Conservation (phyloP, 2,888 invertebrate species). For the Eristalis intricaria region DNA sequence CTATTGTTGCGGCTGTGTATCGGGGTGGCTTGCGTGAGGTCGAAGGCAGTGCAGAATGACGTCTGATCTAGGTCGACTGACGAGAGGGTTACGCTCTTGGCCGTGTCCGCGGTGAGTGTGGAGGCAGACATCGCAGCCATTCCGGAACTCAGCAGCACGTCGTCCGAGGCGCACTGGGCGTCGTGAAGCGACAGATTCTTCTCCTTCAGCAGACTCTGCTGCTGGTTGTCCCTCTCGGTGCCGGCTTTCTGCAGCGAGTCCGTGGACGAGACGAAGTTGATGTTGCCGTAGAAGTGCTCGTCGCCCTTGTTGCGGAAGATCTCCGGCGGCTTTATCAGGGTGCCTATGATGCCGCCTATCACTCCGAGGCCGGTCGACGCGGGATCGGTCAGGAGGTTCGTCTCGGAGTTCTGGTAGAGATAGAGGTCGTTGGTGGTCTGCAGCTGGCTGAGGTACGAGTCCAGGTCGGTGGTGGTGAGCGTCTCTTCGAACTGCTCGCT, state of each 20-base stretch:
- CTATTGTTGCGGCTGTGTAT: slow-evolving; percentile 85
- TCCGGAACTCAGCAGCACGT: slow-evolving; percentile 55
- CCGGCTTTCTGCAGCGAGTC: slow-evolving; percentile 78
- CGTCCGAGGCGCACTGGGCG: slow-evolving; percentile 72
- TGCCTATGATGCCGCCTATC: slow-evolving; percentile 74
- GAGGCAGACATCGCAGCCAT: slow-evolving; percentile 46
- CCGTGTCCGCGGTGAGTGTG: slow-evolving; percentile 58
- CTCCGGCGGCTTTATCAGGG: slow-evolving; percentile 80
- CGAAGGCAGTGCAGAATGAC: slow-evolving; percentile 73
- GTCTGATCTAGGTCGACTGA: slow-evolving; percentile 73
- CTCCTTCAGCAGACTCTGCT: slow-evolving; percentile 72
- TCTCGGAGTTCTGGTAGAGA: slow-evolving; percentile 76
- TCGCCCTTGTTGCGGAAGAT: slow-evolving; percentile 79
- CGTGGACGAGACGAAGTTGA: slow-evolving; percentile 80
- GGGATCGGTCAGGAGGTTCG: slow-evolving; percentile 75
- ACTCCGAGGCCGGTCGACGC: slow-evolving; percentile 73
- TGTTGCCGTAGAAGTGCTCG: slow-evolving; percentile 80
- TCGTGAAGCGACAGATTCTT: slow-evolving; percentile 73
- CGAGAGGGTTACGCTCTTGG: slow-evolving; percentile 74
- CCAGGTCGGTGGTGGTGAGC: slow-evolving; percentile 84
- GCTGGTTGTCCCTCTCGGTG: slow-evolving; percentile 48
- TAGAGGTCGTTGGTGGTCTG: slow-evolving; percentile 83
- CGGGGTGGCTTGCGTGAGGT: slow-evolving; percentile 79
- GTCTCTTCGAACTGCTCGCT: slow-evolving; percentile 83
- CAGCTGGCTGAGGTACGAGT: slow-evolving; percentile 86